A percentile compares a stretch with the other conserved stretches of the same genome.
Evolutionary conservation across 1,140 invertebrate species (phyloP).

Genomic region (Drosophila nigrodunni): DNA sequence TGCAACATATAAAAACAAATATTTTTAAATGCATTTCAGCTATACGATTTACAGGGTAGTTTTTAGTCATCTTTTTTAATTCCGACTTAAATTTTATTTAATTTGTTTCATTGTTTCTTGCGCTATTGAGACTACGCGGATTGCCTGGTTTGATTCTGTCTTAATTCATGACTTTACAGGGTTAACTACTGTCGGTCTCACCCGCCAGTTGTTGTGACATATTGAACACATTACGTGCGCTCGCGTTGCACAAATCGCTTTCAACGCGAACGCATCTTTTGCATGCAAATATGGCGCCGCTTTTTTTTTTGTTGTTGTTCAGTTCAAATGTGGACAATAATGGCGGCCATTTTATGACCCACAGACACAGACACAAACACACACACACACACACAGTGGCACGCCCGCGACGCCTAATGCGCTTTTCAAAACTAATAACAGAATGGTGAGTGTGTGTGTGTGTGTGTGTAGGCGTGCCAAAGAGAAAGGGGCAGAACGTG

Average conservation of each 20-base stretch:
- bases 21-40: no score
- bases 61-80: no score
- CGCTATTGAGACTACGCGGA: no score
- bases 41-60: no score
- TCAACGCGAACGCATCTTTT: slow-evolving; percentile 19
- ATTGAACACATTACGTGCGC: slow-evolving; percentile 8
- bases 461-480: slow-evolving; percentile 13
- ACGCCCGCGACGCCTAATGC: slow-evolving; percentile 51
- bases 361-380: background rate
- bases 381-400: slow-evolving; percentile 3
- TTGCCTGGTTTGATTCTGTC: no score
- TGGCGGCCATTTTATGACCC: slow-evolving; percentile 27
- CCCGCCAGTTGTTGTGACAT: background rate
- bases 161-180: no score
- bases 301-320: background rate
- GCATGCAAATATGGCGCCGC: slow-evolving; percentile 18
- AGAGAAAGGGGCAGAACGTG: background rate
- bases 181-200: no score
- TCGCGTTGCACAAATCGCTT: slow-evolving; percentile 18
- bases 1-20: no score
- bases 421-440: slow-evolving; percentile 75
- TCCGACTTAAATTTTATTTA: no score
- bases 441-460: slow-evolving; percentile 48
- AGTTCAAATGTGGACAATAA: slow-evolving; percentile 29
- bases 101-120: no score